Percentiles rank a stretch among this genome's conserved stretches.
phyloP scores from a whole-genome alignment of 2,113 vertebrate genomes.

The Corythoichthys intestinalis region DNA sequence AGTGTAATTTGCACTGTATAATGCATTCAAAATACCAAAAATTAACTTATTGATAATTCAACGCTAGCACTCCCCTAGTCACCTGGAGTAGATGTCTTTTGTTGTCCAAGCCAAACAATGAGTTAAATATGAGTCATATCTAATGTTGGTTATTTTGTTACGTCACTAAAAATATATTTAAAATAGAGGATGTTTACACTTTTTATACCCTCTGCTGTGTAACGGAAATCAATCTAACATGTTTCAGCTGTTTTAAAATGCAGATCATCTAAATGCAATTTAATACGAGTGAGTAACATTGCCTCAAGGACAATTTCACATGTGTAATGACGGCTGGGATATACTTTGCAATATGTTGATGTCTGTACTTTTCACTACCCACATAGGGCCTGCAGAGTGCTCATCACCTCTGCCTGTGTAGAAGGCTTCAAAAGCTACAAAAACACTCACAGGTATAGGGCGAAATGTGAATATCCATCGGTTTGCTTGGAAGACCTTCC shows the following conservation, averaged over 20 bases:
- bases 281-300: constrained; percentile 39
- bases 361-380: constrained; percentile 41
- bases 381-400: constrained; percentile 32
- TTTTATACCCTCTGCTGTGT: background rate
- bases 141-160: too few species aligned
- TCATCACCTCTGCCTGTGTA: constrained; percentile 36
- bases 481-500: constrained; percentile 58
- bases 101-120: too few species aligned
- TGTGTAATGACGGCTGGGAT: constrained; percentile 45
- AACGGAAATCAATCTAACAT: constrained; percentile 27
- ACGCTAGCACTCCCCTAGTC: too few species aligned
- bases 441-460: constrained; percentile 39
- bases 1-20: too few species aligned
- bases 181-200: background rate
- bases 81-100: too few species aligned
- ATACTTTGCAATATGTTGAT: constrained; percentile 52
- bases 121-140: too few species aligned
- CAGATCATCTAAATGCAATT: constrained; percentile 46
- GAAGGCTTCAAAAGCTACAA: constrained; percentile 48
- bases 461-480: constrained; percentile 58
- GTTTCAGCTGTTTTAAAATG: constrained; percentile 19
- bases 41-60: too few species aligned
- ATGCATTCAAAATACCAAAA: too few species aligned
- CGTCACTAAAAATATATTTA: too few species aligned
- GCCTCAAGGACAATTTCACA: constrained; percentile 52